Percentiles rank a stretch among this genome's conserved stretches.
phyloP scores from a whole-genome alignment of 2,888 invertebrate genomes.

The Stictocephala bisonia region DNA sequence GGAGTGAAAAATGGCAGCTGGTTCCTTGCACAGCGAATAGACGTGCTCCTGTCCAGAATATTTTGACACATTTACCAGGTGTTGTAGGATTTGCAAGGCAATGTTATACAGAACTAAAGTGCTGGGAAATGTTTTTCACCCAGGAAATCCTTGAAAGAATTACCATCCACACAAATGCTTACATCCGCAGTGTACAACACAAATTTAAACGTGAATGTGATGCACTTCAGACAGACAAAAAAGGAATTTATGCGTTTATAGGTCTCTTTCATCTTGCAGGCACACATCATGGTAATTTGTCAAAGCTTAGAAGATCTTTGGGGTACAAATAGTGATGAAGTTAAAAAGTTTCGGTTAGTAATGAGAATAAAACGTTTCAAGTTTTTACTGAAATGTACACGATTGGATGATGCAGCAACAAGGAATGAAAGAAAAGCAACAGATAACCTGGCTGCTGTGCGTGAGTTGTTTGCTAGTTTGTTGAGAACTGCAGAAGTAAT shows the following conservation, averaged over 20 bases:
- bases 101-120: not conserved
- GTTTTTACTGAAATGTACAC: not conserved
- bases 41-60: too few species aligned
- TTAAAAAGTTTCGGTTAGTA: not conserved
- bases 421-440: too few species aligned
- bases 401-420: not conserved
- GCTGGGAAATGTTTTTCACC: not conserved
- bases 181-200: not conserved
- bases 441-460: not conserved
- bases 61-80: not conserved
- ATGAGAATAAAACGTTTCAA: not conserved
- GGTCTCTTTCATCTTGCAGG: not conserved
- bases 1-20: not conserved
- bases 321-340: not conserved
- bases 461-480: slow-evolving; percentile 10
- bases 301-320: not conserved
- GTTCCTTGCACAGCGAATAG: not conserved
- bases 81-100: too few species aligned
- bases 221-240: not conserved
- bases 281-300: not conserved
- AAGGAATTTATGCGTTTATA: not conserved
- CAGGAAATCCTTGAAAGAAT: not conserved
- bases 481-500: not conserved
- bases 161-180: not conserved
- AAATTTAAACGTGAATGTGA: not conserved